A percentile compares a stretch with the other conserved stretches of the same genome.
Evolutionary conservation across 2,113 vertebrate genomes (phyloP).

Genomic region (Scytalopus superciliaris): DNA sequence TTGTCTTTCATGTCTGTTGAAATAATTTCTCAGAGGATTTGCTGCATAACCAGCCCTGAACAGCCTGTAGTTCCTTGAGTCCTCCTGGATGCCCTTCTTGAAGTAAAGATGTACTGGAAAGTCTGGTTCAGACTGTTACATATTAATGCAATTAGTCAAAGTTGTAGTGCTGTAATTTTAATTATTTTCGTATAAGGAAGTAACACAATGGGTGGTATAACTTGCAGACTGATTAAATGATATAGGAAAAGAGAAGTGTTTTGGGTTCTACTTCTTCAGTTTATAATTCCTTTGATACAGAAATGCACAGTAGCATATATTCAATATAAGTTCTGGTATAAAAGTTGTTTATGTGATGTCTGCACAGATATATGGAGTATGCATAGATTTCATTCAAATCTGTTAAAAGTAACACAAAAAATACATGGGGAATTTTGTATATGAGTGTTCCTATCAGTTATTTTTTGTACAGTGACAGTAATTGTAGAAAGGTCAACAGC

Average conservation of each 20-base stretch:
- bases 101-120: neutral
- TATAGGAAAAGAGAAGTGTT: neutral
- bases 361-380: neutral
- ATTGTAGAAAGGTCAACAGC: neutral
- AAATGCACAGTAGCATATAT: neutral
- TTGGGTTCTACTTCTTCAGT: neutral
- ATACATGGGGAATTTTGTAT: neutral
- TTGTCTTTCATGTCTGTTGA: neutral
- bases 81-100: neutral
- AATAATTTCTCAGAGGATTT: neutral
- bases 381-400: neutral
- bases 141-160: constrained; percentile 60
- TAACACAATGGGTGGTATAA: constrained; percentile 50
- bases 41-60: neutral
- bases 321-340: neutral
- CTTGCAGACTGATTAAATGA: neutral
- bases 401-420: neutral
- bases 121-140: constrained; percentile 14
- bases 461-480: neutral
- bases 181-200: constrained; percentile 41
- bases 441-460: neutral
- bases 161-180: neutral
- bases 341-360: neutral
- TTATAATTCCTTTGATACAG: neutral
- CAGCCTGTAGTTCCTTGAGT: neutral